Base-by-base conservation (phyloP, 2,888 invertebrate genomes). In the Octodonta nipae region DNA sequence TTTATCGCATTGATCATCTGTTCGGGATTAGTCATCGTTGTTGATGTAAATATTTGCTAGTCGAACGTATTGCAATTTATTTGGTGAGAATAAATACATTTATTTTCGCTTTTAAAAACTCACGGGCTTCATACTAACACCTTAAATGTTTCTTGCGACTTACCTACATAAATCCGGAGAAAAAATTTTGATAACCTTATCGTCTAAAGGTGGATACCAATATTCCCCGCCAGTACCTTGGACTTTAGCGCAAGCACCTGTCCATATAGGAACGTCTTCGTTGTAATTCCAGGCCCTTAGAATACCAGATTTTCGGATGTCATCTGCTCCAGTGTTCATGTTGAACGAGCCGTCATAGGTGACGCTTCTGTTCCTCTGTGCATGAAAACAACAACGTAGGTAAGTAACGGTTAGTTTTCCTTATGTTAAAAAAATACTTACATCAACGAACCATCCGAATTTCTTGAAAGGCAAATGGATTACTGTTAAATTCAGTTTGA, bases 381-480 rank as follows among this genome's bases (percentile, higher is more conserved):
- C n/a, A n/a, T n/a, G n/a, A n/a, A n/a, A n/a, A n/a, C n/a, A 5
- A 58, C 67, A 12, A 30, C 4, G 15, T 14, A 5, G 5, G 5
- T 28, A 10, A 12, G 10, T 10, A 2, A 26, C 26, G 3, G 4
- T 11, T 12, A 11, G 8, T 26, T 26, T 3, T 5, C 8, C 12
- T 33, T 12, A 34, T 12, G 5, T 34, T 7, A n/a, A 14, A n/a
- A 11, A 13, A 7, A 32, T 41, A 67, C 74, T 71, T 57, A 84
- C 84, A 32, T 61, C 62, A 52, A 76, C 79, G 55, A 91, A 84
- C 83, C 88, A 87, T 6, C 82, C 91, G 58, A 92, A 89, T 50
- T 72, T 79, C 16, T 72, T 75, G 47, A 70, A 80, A 0, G 83
- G 83, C 44, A 85, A 70, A 1, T 62, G 42, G 7, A 71, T 38